Evolutionary conservation across 2,797 vertebrate species (phyloP).

Genomic region (Anas flavirostris): DNA sequence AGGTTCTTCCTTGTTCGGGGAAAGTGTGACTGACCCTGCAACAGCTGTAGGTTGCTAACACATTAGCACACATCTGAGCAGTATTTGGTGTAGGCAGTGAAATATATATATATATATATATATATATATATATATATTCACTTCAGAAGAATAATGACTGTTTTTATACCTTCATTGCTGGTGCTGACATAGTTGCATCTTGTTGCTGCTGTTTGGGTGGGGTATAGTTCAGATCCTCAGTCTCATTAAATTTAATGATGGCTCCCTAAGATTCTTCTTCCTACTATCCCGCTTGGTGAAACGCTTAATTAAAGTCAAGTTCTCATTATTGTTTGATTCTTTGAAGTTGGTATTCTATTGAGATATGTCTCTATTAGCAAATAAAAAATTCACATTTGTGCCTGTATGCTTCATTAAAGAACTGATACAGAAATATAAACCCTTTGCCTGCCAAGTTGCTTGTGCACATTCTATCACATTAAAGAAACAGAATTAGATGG

Average conservation of each 20-base stretch:
- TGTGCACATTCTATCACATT: not conserved
- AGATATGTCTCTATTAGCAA: not conserved
- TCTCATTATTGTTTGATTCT: not conserved
- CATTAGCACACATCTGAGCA: not conserved
- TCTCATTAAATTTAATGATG: not conserved
- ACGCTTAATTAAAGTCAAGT: not conserved
- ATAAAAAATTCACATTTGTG: not conserved
- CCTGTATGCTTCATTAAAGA: not conserved
- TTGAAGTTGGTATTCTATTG: not conserved
- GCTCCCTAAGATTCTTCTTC: not conserved
- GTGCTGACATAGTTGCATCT: not conserved
- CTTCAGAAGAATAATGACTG: not conserved
- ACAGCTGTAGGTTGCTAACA: not conserved
- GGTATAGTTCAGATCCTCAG: not conserved
- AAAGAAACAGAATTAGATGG: not conserved
- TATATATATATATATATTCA: not conserved
- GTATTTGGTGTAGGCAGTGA: not conserved
- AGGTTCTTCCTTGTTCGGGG: not conserved
- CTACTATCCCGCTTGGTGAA: not conserved
- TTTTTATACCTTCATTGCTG: not conserved
- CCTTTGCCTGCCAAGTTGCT: not conserved
- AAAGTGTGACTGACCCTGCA: not conserved
- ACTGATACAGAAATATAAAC: not conserved
- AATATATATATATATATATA: not conserved
- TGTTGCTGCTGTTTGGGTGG: not conserved